Evolutionary conservation across 2,797 vertebrate species (phyloP).

Genomic region (Lemur catta): DNA sequence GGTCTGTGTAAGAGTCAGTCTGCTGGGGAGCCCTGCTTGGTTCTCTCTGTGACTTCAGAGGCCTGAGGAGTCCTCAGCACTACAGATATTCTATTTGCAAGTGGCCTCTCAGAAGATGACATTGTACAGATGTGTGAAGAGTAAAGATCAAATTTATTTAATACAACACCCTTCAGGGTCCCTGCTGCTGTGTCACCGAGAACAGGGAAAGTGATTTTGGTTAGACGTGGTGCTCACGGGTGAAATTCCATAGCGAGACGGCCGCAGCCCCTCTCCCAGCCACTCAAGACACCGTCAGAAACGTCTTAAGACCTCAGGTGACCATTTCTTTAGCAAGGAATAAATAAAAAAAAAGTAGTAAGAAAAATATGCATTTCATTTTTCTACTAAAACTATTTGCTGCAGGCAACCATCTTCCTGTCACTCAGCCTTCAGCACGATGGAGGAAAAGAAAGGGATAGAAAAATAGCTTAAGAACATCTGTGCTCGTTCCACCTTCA

Average conservation of each 20-base stretch:
- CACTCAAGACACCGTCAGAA: constrained; percentile 38
- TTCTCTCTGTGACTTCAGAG: neutral
- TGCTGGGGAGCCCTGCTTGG: neutral
- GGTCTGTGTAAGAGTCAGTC: neutral
- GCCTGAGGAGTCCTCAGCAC: neutral
- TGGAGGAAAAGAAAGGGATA: constrained; percentile 36
- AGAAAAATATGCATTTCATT: constrained; percentile 69
- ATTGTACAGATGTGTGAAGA: constrained; percentile 62
- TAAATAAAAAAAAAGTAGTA: constrained; percentile 80
- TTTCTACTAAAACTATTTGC: constrained; percentile 61
- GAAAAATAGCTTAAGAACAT: neutral
- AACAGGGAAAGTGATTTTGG: neutral
- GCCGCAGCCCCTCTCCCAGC: neutral
- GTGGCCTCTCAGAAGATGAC: constrained; percentile 54
- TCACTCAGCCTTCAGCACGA: constrained; percentile 44
- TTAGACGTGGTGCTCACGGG: constrained; percentile 28
- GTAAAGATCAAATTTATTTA: constrained; percentile 84
- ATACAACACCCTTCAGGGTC: constrained; percentile 75
- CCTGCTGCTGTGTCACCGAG: constrained; percentile 61
- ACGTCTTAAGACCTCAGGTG: constrained; percentile 57
- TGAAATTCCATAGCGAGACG: constrained; percentile 45
- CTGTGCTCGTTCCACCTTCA: neutral
- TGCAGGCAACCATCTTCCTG: constrained; percentile 45
- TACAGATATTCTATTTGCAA: neutral
- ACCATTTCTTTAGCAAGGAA: constrained; percentile 78